phyloP scores from a whole-genome alignment of 2,797 vertebrate genomes.

The Petrocephalus sullivani region DNA sequence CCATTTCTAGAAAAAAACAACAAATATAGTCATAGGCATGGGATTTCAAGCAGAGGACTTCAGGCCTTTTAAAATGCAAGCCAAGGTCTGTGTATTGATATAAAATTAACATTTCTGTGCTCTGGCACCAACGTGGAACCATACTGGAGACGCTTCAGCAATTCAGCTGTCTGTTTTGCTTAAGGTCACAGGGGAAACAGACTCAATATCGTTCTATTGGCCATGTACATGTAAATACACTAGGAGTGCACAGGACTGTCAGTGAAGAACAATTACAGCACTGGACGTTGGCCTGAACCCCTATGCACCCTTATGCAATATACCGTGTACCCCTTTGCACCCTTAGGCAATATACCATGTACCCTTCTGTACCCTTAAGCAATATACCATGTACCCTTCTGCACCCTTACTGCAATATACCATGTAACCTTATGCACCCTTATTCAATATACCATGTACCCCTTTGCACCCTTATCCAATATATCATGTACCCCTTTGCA shows the following conservation, averaged over 20 bases:
- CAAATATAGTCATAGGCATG: background rate
- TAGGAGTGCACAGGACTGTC: background rate
- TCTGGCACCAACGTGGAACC: background rate
- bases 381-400: background rate
- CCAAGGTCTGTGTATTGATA: background rate
- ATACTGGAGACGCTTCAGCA: background rate
- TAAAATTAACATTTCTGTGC: background rate
- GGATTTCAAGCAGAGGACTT: background rate
- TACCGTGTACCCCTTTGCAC: background rate
- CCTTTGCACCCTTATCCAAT: background rate
- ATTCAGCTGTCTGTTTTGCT: background rate
- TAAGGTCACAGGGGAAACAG: background rate
- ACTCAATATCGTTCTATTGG: background rate
- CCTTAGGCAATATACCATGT: background rate
- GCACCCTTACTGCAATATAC: background rate
- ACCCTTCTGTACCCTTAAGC: background rate
- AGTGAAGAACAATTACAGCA: background rate
- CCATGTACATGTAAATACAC: background rate
- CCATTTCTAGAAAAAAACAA: background rate
- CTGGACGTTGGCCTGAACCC: background rate
- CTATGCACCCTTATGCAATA: background rate
- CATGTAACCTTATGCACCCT: background rate
- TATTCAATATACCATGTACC: background rate
- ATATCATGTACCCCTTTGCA: background rate
- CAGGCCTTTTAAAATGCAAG: constrained; percentile 6